Conservation (phyloP, 2,888 invertebrate genomes). For the Luperina nickerlii region DNA sequence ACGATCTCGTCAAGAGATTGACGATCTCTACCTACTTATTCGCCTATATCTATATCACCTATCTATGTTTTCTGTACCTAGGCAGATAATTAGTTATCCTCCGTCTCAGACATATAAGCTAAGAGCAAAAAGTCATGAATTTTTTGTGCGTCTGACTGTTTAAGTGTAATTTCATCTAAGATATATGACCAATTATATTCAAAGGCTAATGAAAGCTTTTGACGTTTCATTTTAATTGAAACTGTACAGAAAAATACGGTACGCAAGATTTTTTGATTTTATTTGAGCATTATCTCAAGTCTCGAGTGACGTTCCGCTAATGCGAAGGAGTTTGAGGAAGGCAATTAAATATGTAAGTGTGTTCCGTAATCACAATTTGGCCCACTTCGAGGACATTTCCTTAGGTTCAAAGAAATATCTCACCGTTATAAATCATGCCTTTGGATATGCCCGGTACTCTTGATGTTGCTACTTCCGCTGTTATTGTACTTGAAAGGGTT, state of each 20-base stretch:
- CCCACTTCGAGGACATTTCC: constrained; percentile 59
- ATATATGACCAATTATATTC: constrained; percentile 53
- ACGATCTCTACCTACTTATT: constrained; percentile 45
- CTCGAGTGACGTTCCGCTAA: constrained; percentile 43
- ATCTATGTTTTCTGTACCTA: constrained; percentile 46
- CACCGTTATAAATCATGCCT: constrained; percentile 62
- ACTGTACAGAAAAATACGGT: constrained; percentile 23
- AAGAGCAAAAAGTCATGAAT: constrained; percentile 57
- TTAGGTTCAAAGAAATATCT: constrained; percentile 57
- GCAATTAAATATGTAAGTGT: constrained; percentile 70
- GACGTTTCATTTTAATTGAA: constrained; percentile 37
- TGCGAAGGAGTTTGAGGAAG: constrained; percentile 59
- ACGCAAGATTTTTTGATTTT: constrained; percentile 12
- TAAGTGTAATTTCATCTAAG: constrained; percentile 44
- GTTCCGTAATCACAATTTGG: constrained; percentile 69
- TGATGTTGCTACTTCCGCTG: constrained; percentile 49
- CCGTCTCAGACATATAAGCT: constrained; percentile 45
- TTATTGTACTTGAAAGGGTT: constrained; percentile 58
- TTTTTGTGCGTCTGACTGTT: constrained; percentile 60
- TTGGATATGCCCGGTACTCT: constrained; percentile 32
- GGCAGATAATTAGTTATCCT: constrained; percentile 55
- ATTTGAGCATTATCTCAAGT: constrained; percentile 41
- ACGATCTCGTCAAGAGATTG: constrained; percentile 57
- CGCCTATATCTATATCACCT: not conserved
- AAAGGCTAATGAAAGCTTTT: constrained; percentile 45